Base-by-base conservation (phyloP, 2,113 vertebrate species). In the Excalfactoria chinensis region DNA sequence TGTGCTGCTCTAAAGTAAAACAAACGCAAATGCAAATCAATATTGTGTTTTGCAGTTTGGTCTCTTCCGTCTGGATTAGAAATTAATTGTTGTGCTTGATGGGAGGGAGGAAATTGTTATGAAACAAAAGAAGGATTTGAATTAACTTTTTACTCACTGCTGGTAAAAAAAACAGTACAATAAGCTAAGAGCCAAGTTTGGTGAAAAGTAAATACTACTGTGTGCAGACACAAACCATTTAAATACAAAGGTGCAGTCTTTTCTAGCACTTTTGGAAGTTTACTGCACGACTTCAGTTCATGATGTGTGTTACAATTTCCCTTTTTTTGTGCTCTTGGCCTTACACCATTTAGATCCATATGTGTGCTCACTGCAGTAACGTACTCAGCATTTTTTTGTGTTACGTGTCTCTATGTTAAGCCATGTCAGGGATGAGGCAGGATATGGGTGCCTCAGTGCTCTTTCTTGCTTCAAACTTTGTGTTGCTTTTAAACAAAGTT, bases 81-180 rank as follows among this genome's bases (percentile, higher is more conserved):
- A 95, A 81, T 78, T 86, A 89, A 81, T 86, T 86, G 51, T 67
- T 90, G 70, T 79, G 59, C 77, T 94, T 84, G 59, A 40, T 79
- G 72, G 58, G 37, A 84, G 66, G 84, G 37, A 69, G 67, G 62
- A 93, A 82, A 58, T 71, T 90, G 82, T 93, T 95, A 78, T 5
- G 44, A 93, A 95, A 89, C 59, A 86, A 75, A 86, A 19, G 53
- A 69, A 73, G 3, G 13, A 58, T 90, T 86, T 78, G 35, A 82
- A 55, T 76, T 86, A 89, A 82, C 77, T 70, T 82, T 81, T 88
- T 76, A 69, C 49, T 72, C 21, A 5, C 23, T 96, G 34, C 41
- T 78, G 63, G 44, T 63, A 70, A 53, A 79, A 94, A 94, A n/a
- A n/a, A n/a, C n/a, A n/a, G n/a, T n/a, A 13, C 43, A 67, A 26